phyloP scores from a whole-genome alignment of 1,140 invertebrate species.

The Panonychus citri region DNA sequence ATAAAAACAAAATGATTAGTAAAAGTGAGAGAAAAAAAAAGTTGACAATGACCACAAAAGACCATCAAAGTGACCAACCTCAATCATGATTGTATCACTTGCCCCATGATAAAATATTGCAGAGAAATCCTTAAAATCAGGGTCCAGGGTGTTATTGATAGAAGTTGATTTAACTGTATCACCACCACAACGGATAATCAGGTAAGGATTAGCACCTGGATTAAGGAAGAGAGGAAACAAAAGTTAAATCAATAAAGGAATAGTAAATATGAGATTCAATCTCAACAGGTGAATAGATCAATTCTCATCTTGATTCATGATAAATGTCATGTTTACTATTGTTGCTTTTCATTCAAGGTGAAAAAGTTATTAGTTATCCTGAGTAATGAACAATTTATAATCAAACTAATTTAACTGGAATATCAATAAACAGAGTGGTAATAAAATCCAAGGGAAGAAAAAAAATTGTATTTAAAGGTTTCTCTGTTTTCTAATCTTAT shows the following conservation, averaged over 20 bases:
- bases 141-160: constrained; percentile 25
- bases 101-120: constrained; percentile 31
- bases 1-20: constrained; percentile 11
- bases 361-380: too few relatives aligned
- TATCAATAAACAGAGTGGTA: too few relatives aligned
- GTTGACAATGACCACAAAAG: too few relatives aligned
- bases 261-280: neutral
- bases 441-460: too few relatives aligned
- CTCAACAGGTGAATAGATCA: too few relatives aligned
- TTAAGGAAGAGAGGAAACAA: neutral
- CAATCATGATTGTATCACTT: constrained; percentile 13
- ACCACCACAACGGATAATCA: constrained; percentile 30
- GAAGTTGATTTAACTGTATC: constrained; percentile 24
- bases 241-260: neutral
- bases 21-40: constrained; percentile 19
- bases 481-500: too few relatives aligned
- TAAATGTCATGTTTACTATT: too few relatives aligned
- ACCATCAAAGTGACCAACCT: neutral
- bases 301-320: too few relatives aligned
- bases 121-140: constrained; percentile 27
- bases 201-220: constrained; percentile 30
- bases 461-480: too few relatives aligned
- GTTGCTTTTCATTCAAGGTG: too few relatives aligned
- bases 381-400: too few relatives aligned
- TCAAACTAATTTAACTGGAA: too few relatives aligned